Base-by-base conservation (phyloP, 1,140 invertebrate species). In the Olivierus martensii region DNA sequence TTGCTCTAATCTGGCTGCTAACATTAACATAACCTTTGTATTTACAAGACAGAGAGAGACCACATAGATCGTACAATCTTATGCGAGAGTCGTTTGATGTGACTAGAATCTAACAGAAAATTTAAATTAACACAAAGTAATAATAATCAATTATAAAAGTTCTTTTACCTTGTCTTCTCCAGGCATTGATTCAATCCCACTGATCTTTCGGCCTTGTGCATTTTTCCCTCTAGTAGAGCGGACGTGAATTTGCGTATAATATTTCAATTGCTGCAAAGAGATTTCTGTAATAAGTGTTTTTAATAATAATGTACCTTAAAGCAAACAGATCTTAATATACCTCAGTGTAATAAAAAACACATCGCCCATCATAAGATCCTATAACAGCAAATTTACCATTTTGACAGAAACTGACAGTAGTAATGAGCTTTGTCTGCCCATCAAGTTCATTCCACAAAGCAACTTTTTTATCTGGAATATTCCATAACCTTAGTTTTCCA, bases 21-120 rank as follows among this genome's bases (percentile, higher is more conserved):
- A 87, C 79, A 68, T 98, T 98, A 0, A 88, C 82, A 64, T 90
- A 93, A 0, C 92, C 95, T 66, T 80, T 81, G 70, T 96, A 99
- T 73, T 98, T 98, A 74, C 93, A 98, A 0, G 89, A 91, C 2
- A 98, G 72, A 63, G 89, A 95, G 21, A 96, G 72, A 69, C 98
- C 94, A 45, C 91, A 70, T n/a, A 99, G 72, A 69, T 98, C 93
- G 70, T 99, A 99, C 0, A 99, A 74, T 34, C 95, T 77, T 51
- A 99, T 93, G 10, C 95, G 75, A 60, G 92, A 97, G 65, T 99
- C 95, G 69, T 99, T 99, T 0, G 93, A 97, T 0, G 95, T 98
- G 0, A 99, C 88, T 5, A 99, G 69, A 51, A 99, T 90, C 72
- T 78, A 63, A 55, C 69, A 63, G 19, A 65, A 60, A 43, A 56